phyloP scores from a whole-genome alignment of 2,113 vertebrate species.

The Pygathrix nemaeus region DNA sequence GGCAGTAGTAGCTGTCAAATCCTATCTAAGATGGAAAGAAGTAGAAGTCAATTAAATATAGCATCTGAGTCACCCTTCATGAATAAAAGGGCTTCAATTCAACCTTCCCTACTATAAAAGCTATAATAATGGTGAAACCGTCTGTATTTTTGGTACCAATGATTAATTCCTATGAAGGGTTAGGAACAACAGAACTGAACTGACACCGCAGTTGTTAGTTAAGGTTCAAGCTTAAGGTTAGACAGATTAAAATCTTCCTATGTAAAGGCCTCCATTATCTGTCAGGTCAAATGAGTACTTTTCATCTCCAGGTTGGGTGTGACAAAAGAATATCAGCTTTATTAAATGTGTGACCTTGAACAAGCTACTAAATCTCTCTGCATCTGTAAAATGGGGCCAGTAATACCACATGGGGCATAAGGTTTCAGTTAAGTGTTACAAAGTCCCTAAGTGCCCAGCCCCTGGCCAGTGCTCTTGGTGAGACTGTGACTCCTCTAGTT shows the following conservation, averaged over 20 bases:
- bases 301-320: background rate
- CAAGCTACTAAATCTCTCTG: background rate
- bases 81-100: background rate
- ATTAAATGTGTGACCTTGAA: background rate
- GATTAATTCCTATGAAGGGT: background rate
- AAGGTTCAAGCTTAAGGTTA: too few relatives aligned
- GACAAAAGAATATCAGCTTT: background rate
- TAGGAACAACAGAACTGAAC: background rate
- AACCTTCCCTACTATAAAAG: background rate
- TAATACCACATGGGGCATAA: background rate
- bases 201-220: background rate
- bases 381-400: background rate
- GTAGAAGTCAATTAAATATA: background rate
- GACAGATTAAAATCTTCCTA: background rate
- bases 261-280: background rate
- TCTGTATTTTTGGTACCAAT: background rate
- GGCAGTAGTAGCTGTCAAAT: background rate
- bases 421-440: background rate
- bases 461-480: background rate
- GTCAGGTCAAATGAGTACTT: background rate
- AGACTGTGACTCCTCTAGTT: background rate
- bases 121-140: background rate
- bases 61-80: background rate
- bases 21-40: constrained; percentile 20
- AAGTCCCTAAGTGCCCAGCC: background rate